Conservation (phyloP, 2,113 vertebrate species). For the Leptodactylus fuscus region DNA sequence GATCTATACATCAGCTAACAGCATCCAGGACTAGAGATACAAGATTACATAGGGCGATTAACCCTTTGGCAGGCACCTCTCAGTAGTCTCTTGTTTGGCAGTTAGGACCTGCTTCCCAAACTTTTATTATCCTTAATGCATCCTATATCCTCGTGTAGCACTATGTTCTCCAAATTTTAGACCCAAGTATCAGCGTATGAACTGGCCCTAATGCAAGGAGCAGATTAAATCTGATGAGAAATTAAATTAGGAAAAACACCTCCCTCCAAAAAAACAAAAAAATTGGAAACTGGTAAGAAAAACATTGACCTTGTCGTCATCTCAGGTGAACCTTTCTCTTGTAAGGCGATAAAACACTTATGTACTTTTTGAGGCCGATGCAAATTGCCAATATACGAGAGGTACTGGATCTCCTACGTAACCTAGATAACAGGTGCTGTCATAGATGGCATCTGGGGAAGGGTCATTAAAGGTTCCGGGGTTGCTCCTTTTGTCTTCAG, state of each 20-base stretch:
- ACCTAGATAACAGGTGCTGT: constrained; percentile 1
- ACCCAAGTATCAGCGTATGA: not conserved
- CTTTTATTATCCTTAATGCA: constrained; percentile 15
- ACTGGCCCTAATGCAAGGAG: not conserved
- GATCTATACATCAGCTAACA: constrained; percentile 93
- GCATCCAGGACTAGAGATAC: constrained; percentile 90
- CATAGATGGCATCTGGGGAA: constrained; percentile 23
- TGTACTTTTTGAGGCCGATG: constrained; percentile 47
- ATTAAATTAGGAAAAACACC: not conserved
- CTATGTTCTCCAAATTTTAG: not conserved
- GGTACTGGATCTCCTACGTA: not conserved
- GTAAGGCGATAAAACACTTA: constrained; percentile 24
- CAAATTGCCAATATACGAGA: constrained; percentile 31
- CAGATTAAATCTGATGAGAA: not conserved
- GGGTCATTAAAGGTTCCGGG: constrained; percentile 22
- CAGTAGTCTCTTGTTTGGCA: constrained; percentile 24
- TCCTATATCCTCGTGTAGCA: not conserved
- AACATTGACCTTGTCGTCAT: not conserved
- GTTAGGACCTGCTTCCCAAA: constrained; percentile 47
- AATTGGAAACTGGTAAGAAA: constrained; percentile 25
- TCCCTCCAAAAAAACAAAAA: not conserved
- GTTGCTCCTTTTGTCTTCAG: constrained; percentile 35
- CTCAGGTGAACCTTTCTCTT: not conserved
- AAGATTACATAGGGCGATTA: constrained; percentile 77
- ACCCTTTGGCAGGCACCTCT: constrained; percentile 50